A percentile compares a stretch with the other conserved stretches of the same genome.
phyloP scores from a whole-genome alignment of 2,888 invertebrate species.

The Phortica okadai region DNA sequence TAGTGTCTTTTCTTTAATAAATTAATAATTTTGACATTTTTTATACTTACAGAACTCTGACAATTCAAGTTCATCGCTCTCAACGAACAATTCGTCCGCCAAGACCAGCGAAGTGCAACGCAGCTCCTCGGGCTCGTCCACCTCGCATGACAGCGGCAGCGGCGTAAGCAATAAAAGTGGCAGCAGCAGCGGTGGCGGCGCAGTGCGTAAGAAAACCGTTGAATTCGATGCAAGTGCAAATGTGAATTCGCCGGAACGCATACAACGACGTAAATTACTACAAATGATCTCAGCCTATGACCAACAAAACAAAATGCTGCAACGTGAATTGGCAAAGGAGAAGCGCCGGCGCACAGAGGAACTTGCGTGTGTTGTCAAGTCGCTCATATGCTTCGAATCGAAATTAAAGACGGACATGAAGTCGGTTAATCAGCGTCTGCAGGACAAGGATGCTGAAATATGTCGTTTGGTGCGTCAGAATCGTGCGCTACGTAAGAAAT shows the following conservation, averaged over 20 bases:
- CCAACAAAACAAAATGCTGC: slow-evolving; percentile 72
- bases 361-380: slow-evolving; percentile 75
- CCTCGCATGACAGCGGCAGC: slow-evolving; percentile 41
- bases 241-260: slow-evolving; percentile 53
- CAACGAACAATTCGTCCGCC: slow-evolving; percentile 50
- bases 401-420: slow-evolving; percentile 76
- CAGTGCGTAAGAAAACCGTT: slow-evolving; percentile 19
- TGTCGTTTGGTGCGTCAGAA: slow-evolving; percentile 72
- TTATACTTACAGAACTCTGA: slow-evolving; percentile 62
- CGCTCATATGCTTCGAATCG: slow-evolving; percentile 74
- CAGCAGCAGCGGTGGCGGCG: neutral
- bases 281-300: slow-evolving; percentile 73
- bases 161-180: slow-evolving; percentile 11
- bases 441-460: slow-evolving; percentile 74
- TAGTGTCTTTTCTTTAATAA: neutral
- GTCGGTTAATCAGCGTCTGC: slow-evolving; percentile 72
- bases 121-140: slow-evolving; percentile 66
- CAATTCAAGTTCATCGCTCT: slow-evolving; percentile 64
- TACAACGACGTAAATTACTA: slow-evolving; percentile 69
- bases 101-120: slow-evolving; percentile 68
- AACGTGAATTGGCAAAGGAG: slow-evolving; percentile 74
- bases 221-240: slow-evolving; percentile 12
- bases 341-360: slow-evolving; percentile 74
- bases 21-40: neutral
- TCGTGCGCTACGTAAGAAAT: slow-evolving; percentile 67